Percentiles rank a stretch among this genome's conserved stretches.
phyloP scores from a whole-genome alignment of 1,140 invertebrate genomes.

The Sarcophaga peregrina region DNA sequence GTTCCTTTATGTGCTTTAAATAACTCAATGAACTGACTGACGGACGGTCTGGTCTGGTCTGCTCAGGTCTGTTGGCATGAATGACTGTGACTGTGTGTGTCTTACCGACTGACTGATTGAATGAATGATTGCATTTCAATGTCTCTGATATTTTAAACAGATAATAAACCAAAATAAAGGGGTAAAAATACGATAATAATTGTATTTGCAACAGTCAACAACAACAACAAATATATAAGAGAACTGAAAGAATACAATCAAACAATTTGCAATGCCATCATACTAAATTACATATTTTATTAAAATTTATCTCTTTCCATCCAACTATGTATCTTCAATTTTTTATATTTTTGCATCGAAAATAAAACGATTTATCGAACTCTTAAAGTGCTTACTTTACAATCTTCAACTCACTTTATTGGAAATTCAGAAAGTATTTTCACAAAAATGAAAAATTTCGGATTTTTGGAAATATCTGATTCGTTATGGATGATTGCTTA shows the following conservation, averaged over 20 bases:
- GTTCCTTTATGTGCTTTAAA: neutral
- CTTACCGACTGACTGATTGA: neutral
- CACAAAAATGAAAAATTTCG: too few species aligned
- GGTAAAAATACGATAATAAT: neutral
- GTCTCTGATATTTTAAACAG: neutral
- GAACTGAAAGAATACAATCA: neutral
- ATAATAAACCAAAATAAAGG: neutral
- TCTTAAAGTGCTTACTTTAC: too few species aligned
- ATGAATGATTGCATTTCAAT: neutral
- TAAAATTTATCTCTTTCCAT: too few species aligned
- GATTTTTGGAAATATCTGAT: too few species aligned
- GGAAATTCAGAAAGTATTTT: too few species aligned
- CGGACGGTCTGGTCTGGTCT: neutral
- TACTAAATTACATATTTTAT: too few species aligned
- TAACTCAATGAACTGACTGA: too few species aligned
- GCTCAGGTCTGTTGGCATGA: neutral
- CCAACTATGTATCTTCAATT: too few species aligned
- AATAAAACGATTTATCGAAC: neutral
- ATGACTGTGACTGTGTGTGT: neutral
- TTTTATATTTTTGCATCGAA: neutral
- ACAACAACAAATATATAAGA: neutral
- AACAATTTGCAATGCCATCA: slow-evolving; percentile 7
- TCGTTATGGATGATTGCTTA: too few species aligned
- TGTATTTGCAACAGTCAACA: neutral
- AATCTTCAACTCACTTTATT: too few species aligned